These are phyloP conservation scores for Heliconius aoede DNA, from an alignment of 2,888 invertebrate species.

Conservation along the genomic window DNA sequence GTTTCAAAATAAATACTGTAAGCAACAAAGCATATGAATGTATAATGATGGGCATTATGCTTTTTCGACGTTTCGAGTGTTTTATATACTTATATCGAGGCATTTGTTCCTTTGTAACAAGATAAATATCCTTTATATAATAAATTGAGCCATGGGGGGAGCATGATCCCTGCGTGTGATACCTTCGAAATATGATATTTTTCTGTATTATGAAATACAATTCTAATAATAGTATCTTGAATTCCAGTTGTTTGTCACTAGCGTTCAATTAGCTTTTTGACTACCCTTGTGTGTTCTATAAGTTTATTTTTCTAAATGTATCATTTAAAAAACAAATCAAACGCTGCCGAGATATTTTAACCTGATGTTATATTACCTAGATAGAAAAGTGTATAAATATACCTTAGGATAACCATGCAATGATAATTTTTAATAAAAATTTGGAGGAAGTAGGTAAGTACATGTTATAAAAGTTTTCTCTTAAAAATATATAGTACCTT, in stretches of 20 bases:
- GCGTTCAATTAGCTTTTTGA: not conserved
- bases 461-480: not conserved
- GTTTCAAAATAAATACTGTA: constrained; percentile 83
- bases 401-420: not conserved
- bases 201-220: constrained; percentile 66
- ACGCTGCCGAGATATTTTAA: not conserved
- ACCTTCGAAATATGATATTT: constrained; percentile 77
- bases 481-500: too few relatives aligned
- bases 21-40: constrained; percentile 82
- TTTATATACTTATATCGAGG: constrained; percentile 78
- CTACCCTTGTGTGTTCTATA: not conserved
- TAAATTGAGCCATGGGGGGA: constrained; percentile 67
- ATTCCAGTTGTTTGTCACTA: constrained; percentile 6
- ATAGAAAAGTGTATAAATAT: not conserved
- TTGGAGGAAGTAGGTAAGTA: not conserved
- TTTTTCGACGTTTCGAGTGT: constrained; percentile 79
- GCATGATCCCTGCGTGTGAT: constrained; percentile 72
- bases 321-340: not conserved
- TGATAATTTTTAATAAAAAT: too few relatives aligned
- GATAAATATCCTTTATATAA: constrained; percentile 72
- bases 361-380: not conserved
- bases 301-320: not conserved
- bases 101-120: constrained; percentile 79
- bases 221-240: constrained; percentile 62
- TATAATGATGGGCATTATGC: constrained; percentile 83